Conservation (phyloP, 1,140 invertebrate genomes). For the Maconellicoccus hirsutus region DNA sequence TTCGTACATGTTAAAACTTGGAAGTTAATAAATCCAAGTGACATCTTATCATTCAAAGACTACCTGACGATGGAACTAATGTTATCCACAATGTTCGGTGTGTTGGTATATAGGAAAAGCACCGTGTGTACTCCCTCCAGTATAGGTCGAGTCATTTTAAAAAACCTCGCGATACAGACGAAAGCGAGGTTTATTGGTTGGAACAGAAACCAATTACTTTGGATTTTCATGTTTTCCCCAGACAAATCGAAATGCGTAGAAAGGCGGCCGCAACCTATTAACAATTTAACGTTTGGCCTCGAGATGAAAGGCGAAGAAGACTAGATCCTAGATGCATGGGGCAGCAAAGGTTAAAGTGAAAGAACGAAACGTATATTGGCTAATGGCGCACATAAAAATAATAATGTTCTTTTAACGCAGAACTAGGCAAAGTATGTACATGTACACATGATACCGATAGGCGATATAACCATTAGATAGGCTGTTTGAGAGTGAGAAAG, state of each 20-base stretch:
- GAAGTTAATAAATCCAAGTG: too few species aligned
- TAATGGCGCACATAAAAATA: conserved; percentile 22
- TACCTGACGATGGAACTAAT: too few species aligned
- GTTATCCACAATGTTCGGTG: too few species aligned
- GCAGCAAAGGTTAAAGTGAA: conserved; percentile 11
- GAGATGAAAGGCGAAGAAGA: conserved; percentile 19
- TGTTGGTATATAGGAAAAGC: too few species aligned
- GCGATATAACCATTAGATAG: conserved; percentile 20
- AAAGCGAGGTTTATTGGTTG: background rate
- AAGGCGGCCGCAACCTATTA: conserved; percentile 10
- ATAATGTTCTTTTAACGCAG: conserved; percentile 19
- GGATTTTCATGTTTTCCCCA: conserved; percentile 15
- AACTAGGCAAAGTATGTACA: conserved; percentile 1
- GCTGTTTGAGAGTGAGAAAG: background rate
- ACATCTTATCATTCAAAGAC: too few species aligned
- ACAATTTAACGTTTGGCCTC: conserved; percentile 21
- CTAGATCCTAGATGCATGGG: conserved; percentile 10
- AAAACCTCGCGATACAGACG: background rate
- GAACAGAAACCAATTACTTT: conserved; percentile 12
- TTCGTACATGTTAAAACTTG: too few species aligned
- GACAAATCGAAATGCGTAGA: background rate
- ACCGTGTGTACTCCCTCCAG: too few species aligned
- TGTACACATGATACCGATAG: conserved; percentile 17
- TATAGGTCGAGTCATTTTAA: too few species aligned
- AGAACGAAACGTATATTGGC: conserved; percentile 15